These are phyloP conservation scores for Limnothrissa miodon DNA, from an alignment of 2,113 vertebrate genomes.

Conservation along the genomic window DNA sequence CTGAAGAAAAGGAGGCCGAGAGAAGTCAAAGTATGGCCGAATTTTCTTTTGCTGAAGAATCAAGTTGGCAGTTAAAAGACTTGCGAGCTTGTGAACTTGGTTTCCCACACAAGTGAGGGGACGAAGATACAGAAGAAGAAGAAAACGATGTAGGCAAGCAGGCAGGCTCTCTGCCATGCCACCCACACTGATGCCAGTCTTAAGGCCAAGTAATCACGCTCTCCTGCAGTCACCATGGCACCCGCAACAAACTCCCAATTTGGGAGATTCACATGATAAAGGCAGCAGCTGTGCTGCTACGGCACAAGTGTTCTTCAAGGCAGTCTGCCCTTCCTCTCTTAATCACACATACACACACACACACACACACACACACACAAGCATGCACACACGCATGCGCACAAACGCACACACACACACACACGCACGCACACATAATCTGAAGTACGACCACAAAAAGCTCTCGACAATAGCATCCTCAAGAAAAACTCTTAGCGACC, in stretches of 20 bases:
- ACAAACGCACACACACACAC: neutral
- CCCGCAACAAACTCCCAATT: conserved; percentile 8
- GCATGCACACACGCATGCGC: neutral
- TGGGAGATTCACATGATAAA: conserved; percentile 8
- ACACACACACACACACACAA: neutral
- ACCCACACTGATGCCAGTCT: neutral
- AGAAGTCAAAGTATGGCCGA: neutral
- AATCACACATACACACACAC: neutral
- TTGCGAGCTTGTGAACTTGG: conserved; percentile 7
- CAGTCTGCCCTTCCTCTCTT: neutral
- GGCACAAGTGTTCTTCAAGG: neutral
- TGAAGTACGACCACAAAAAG: too few species aligned
- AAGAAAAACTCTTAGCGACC: neutral
- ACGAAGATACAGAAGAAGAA: neutral
- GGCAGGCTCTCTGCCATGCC: neutral
- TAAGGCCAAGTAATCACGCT: neutral
- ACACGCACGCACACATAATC: neutral
- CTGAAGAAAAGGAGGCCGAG: neutral
- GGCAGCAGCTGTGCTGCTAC: neutral
- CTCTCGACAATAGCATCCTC: too few species aligned
- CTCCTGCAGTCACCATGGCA: conserved; percentile 3
- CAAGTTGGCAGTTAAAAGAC: neutral
- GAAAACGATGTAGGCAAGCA: neutral
- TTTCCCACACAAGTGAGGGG: conserved; percentile 19
- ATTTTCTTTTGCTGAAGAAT: neutral